phyloP scores from a whole-genome alignment of 2,888 invertebrate genomes.

The Ophion costatus region DNA sequence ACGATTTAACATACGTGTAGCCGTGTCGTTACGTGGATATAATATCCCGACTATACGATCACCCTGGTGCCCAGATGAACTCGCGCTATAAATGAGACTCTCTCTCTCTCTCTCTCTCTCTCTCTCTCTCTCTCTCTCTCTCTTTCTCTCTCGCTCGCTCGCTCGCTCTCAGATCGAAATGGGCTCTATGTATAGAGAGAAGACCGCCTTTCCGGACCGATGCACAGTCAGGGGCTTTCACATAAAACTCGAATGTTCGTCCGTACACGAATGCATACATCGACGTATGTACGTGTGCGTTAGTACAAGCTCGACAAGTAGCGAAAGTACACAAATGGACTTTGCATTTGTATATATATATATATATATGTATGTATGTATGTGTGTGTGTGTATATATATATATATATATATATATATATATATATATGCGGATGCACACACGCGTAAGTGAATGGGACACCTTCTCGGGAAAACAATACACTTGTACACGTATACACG shows the following conservation, averaged over 20 bases:
- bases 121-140: constrained; percentile 17
- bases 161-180: constrained; percentile 54
- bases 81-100: constrained; percentile 68
- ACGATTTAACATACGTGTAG: not conserved
- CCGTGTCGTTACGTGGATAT: constrained; percentile 15
- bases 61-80: constrained; percentile 63
- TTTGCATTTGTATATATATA: not conserved
- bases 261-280: not conserved
- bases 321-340: constrained; percentile 22
- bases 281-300: not conserved
- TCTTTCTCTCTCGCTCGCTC: constrained; percentile 13
- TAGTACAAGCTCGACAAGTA: constrained; percentile 26
- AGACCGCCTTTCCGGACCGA: constrained; percentile 64
- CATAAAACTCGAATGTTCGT: constrained; percentile 38
- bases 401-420: not conserved
- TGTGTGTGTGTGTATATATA: not conserved
- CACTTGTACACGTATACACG: constrained; percentile 30
- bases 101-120: constrained; percentile 14
- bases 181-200: constrained; percentile 61
- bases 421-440: not conserved
- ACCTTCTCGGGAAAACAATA: constrained; percentile 25
- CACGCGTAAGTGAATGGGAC: not conserved
- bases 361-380: not conserved
- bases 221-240: constrained; percentile 63
- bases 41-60: constrained; percentile 36